These are phyloP conservation scores for Musca vetustissima DNA, from an alignment of 1,140 invertebrate genomes.

Conservation along the genomic window DNA sequence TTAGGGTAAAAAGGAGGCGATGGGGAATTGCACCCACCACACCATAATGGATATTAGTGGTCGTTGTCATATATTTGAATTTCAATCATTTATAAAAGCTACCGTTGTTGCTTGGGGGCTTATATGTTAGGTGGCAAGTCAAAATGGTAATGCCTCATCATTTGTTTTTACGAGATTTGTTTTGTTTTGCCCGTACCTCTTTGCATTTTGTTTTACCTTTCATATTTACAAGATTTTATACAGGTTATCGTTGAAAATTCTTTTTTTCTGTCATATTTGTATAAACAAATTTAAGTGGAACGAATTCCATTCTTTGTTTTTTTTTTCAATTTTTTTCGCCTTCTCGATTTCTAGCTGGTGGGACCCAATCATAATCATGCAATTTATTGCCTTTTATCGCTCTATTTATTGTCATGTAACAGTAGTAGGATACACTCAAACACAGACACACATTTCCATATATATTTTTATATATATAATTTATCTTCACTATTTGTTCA, in stretches of 20 bases:
- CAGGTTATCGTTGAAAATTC: background rate
- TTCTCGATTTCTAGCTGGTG: background rate
- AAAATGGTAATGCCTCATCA: constrained; percentile 9
- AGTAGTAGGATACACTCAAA: background rate
- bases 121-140: background rate
- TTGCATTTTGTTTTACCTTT: background rate
- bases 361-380: constrained; percentile 12
- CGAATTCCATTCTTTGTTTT: too few relatives aligned
- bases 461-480: too few relatives aligned
- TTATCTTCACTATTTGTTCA: too few relatives aligned
- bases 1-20: too few relatives aligned
- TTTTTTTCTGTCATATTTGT: constrained; percentile 10
- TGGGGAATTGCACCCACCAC: too few relatives aligned
- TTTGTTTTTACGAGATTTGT: background rate
- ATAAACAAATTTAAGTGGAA: too few relatives aligned
- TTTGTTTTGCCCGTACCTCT: too few relatives aligned
- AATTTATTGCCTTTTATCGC: constrained; percentile 24
- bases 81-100: constrained; percentile 9
- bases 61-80: constrained; percentile 12
- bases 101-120: too few relatives aligned
- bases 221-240: background rate
- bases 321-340: background rate
- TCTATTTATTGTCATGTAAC: constrained; percentile 17
- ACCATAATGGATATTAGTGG: background rate
- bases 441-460: too few relatives aligned